Evolutionary conservation across 2,888 invertebrate species (phyloP).

Genomic region (Meiosimyza platycephala): DNA sequence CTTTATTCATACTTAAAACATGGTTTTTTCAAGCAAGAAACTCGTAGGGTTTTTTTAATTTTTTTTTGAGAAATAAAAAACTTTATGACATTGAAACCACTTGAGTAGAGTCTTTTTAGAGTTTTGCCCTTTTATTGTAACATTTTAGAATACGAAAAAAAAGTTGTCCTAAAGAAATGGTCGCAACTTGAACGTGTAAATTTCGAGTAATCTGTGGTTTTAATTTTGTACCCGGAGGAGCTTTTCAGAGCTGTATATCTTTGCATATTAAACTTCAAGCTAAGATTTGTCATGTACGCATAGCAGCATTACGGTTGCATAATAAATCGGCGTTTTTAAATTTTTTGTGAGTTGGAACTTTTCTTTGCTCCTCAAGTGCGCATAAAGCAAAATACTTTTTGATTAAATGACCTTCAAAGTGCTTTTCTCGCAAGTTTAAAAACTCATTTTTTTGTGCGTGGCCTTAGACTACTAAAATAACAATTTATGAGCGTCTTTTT

Average conservation of each 20-base stretch:
- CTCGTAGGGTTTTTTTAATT: too few relatives aligned
- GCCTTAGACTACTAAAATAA: too few relatives aligned
- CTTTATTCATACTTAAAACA: slow-evolving; percentile 1
- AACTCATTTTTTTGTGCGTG: too few relatives aligned
- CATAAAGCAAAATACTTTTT: too few relatives aligned
- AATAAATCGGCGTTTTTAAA: not conserved
- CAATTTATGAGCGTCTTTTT: too few relatives aligned
- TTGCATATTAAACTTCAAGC: slow-evolving; percentile 21
- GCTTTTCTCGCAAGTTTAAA: too few relatives aligned
- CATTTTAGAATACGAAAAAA: slow-evolving; percentile 1
- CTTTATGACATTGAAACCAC: slow-evolving; percentile 26
- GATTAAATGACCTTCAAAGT: too few relatives aligned
- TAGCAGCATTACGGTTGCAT: not conserved
- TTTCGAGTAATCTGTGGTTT: slow-evolving; percentile 20
- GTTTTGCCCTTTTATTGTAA: slow-evolving; percentile 10
- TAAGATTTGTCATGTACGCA: not conserved
- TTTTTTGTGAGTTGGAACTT: too few relatives aligned
- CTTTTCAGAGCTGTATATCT: not conserved
- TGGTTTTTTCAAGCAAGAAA: not conserved
- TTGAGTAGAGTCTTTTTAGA: slow-evolving; percentile 4
- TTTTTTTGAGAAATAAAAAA: not conserved
- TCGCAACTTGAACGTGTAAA: slow-evolving; percentile 23
- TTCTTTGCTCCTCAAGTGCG: too few relatives aligned
- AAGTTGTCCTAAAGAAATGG: too few relatives aligned
- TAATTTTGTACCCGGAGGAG: slow-evolving; percentile 9